A percentile compares a stretch with the other conserved stretches of the same genome.
Evolutionary conservation across 2,888 invertebrate species (phyloP).

Genomic region (Apotomis capreana): DNA sequence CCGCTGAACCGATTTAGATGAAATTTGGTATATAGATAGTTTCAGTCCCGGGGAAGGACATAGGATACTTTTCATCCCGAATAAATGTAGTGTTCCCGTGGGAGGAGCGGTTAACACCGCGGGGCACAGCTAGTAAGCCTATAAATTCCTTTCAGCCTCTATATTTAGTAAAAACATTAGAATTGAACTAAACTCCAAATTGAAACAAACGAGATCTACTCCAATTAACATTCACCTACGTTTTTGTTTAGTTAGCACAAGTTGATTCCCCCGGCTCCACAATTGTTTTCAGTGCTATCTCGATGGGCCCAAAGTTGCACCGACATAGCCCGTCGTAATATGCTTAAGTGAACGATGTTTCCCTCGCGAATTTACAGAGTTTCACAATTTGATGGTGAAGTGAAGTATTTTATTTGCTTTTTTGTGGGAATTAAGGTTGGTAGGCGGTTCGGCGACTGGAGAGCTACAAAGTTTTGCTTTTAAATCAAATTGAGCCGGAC

Average conservation of each 20-base stretch:
- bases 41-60: too few species aligned
- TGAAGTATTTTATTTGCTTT: constrained; percentile 57
- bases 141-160: background rate
- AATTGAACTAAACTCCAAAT: constrained; percentile 29
- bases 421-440: constrained; percentile 34
- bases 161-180: background rate
- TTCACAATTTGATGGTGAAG: constrained; percentile 65
- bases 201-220: constrained; percentile 55
- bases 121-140: too few species aligned
- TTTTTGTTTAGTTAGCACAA: constrained; percentile 59
- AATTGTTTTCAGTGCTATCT: constrained; percentile 76
- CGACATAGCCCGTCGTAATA: constrained; percentile 68
- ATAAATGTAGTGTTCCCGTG: too few species aligned
- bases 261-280: constrained; percentile 69
- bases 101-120: too few species aligned
- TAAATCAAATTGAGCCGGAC: constrained; percentile 38
- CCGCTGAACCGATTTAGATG: too few species aligned
- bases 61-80: too few species aligned
- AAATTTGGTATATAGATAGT: too few species aligned
- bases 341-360: constrained; percentile 81
- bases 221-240: constrained; percentile 61
- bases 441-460: constrained; percentile 22
- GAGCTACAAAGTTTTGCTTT: constrained; percentile 42
- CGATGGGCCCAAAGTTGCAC: constrained; percentile 67
- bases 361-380: constrained; percentile 74